phyloP scores from a whole-genome alignment of 2,888 invertebrate genomes.

The Lottia scabra region DNA sequence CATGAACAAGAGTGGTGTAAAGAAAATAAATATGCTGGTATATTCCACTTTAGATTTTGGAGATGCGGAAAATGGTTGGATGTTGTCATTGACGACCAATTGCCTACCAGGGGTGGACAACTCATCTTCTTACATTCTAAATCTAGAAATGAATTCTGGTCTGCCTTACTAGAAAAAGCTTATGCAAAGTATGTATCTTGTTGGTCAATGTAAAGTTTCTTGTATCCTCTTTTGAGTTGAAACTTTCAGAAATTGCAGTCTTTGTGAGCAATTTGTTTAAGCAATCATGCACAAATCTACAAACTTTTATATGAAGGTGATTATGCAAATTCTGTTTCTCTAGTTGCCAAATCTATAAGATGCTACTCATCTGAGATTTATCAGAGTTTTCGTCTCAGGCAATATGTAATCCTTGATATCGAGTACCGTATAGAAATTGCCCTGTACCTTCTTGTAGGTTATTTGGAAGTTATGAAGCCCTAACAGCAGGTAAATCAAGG shows the following conservation, averaged over 20 bases:
- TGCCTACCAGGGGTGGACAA: constrained; percentile 77
- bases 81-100: constrained; percentile 72
- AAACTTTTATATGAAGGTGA: too few relatives aligned
- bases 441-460: constrained; percentile 40
- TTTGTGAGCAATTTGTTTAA: too few relatives aligned
- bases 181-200: constrained; percentile 76
- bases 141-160: constrained; percentile 78
- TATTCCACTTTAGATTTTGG: constrained; percentile 91
- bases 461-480: constrained; percentile 86
- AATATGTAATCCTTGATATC: too few relatives aligned
- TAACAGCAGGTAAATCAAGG: constrained; percentile 96
- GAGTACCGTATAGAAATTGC: too few relatives aligned
- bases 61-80: constrained; percentile 84
- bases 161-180: constrained; percentile 83
- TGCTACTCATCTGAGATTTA: too few relatives aligned
- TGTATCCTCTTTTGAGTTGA: too few relatives aligned
- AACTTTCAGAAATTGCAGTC: too few relatives aligned
- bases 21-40: constrained; percentile 74
- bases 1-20: constrained; percentile 52
- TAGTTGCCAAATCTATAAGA: too few relatives aligned
- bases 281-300: too few relatives aligned
- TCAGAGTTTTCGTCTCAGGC: too few relatives aligned
- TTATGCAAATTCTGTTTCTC: too few relatives aligned
- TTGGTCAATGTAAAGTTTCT: neutral
- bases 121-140: constrained; percentile 76